These are phyloP conservation scores for Chiloscyllium plagiosum DNA, from an alignment of 2,113 vertebrate species.

Conservation along the genomic window DNA sequence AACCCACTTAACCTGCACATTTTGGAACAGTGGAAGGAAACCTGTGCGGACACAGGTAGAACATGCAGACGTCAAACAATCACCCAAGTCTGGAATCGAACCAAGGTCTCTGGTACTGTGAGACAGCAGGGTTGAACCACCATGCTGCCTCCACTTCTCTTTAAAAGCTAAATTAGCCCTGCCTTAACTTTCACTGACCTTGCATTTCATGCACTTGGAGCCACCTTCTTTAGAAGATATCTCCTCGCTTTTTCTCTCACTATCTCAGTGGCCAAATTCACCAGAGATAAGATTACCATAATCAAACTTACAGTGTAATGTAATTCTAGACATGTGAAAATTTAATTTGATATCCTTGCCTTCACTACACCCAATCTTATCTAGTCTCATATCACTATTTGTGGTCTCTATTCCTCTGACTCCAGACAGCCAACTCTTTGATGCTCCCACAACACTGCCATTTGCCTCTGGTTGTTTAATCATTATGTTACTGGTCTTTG, in stretches of 20 bases:
- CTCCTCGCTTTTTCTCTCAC: not conserved
- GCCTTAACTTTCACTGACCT: not conserved
- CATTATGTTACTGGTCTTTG: not conserved
- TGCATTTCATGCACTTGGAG: not conserved
- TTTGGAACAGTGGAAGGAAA: too few species aligned
- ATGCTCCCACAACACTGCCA: not conserved
- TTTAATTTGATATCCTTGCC: not conserved
- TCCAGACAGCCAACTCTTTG: not conserved
- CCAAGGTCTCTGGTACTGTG: too few species aligned
- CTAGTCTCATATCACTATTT: not conserved
- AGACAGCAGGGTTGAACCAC: too few species aligned
- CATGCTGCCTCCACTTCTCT: not conserved
- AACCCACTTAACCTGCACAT: too few species aligned
- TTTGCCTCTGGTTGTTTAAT: not conserved
- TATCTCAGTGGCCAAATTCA: not conserved
- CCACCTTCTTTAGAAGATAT: not conserved
- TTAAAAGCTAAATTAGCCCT: not conserved
- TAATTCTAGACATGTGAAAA: not conserved
- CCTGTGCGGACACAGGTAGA: too few species aligned
- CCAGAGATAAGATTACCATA: not conserved
- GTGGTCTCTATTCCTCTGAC: not conserved
- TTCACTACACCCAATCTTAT: not conserved
- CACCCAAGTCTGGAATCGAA: too few species aligned
- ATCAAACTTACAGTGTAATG: not conserved
- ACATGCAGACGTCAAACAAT: too few species aligned